phyloP scores from a whole-genome alignment of 1,140 invertebrate species.

The Conopomorpha cramerella region DNA sequence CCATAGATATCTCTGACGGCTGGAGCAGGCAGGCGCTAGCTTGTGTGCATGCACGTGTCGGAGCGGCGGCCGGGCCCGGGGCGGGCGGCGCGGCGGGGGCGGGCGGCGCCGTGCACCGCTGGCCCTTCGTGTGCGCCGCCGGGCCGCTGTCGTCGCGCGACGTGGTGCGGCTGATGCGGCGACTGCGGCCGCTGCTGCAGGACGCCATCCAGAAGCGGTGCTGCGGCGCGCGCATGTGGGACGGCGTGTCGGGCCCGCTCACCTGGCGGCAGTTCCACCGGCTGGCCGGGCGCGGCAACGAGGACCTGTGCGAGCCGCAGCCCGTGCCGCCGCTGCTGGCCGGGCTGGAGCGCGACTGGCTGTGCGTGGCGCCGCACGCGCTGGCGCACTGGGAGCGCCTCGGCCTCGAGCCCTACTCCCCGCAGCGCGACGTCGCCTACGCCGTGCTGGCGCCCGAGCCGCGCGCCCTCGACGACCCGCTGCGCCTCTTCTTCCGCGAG shows the following conservation, averaged over 20 bases:
- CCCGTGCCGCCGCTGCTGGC: conserved; percentile 93
- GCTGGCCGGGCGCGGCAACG: conserved; percentile 89
- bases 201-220: conserved; percentile 95
- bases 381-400: conserved; percentile 95
- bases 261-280: conserved; percentile 98
- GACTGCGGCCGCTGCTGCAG: conserved; percentile 88
- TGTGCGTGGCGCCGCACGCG: conserved; percentile 90
- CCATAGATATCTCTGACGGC: conserved; percentile 72
- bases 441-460: conserved; percentile 93
- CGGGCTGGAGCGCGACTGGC: conserved; percentile 94
- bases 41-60: conserved; percentile 78
- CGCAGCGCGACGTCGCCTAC: conserved; percentile 91
- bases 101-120: conserved; percentile 71
- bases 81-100: conserved; percentile 68
- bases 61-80: conserved; percentile 63
- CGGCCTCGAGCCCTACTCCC: conserved; percentile 91
- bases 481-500: conserved; percentile 89
- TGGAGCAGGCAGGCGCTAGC: conserved; percentile 57
- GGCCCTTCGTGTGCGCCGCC: conserved; percentile 84
- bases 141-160: conserved; percentile 90
- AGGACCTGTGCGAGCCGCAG: conserved; percentile 95
- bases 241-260: conserved; percentile 87
- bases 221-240: conserved; percentile 79
- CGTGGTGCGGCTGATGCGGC: conserved; percentile 87
- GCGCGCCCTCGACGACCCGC: conserved; percentile 78